A percentile compares a stretch with the other conserved stretches of the same genome.
Conservation (phyloP, 2,113 vertebrate species). For the Meriones unguiculatus region DNA sequence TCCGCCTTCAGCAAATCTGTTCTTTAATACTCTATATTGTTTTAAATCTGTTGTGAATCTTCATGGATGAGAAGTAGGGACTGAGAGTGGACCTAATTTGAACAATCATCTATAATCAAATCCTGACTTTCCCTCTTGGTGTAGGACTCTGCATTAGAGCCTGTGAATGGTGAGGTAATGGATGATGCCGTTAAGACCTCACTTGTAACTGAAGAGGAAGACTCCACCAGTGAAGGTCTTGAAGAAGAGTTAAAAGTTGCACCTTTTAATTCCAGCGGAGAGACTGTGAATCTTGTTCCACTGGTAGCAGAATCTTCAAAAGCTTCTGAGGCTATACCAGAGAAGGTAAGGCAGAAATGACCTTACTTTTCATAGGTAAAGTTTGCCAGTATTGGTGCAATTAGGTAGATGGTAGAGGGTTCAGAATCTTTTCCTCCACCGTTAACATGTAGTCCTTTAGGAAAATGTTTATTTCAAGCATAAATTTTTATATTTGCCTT, state of each 20-base stretch:
- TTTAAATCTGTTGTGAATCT: constrained; percentile 2
- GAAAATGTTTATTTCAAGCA: constrained; percentile 30
- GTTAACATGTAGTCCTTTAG: constrained; percentile 8
- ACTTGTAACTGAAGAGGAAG: constrained; percentile 78
- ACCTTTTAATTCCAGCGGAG: constrained; percentile 82
- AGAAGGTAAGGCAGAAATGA: constrained; percentile 83
- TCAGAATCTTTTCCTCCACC: background rate
- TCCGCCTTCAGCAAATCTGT: background rate
- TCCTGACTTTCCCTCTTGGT: background rate
- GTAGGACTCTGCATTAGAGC: constrained; percentile 84
- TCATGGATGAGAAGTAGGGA: background rate
- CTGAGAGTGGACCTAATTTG: background rate
- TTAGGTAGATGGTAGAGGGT: background rate
- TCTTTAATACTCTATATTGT: background rate
- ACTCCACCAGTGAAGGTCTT: constrained; percentile 77
- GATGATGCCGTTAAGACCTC: constrained; percentile 81
- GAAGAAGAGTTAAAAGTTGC: constrained; percentile 83
- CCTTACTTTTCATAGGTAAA: background rate
- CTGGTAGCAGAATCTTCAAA: constrained; percentile 82
- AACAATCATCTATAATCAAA: background rate
- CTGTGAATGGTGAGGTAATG: constrained; percentile 87
- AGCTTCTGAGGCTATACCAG: constrained; percentile 78
- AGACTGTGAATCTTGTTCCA: constrained; percentile 69
- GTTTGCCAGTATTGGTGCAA: background rate
- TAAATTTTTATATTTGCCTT: constrained; percentile 36